A percentile compares a stretch with the other conserved stretches of the same genome.
Evolutionary conservation across 2,797 vertebrate genomes (phyloP).

Genomic region (Falco novaeseelandiae): DNA sequence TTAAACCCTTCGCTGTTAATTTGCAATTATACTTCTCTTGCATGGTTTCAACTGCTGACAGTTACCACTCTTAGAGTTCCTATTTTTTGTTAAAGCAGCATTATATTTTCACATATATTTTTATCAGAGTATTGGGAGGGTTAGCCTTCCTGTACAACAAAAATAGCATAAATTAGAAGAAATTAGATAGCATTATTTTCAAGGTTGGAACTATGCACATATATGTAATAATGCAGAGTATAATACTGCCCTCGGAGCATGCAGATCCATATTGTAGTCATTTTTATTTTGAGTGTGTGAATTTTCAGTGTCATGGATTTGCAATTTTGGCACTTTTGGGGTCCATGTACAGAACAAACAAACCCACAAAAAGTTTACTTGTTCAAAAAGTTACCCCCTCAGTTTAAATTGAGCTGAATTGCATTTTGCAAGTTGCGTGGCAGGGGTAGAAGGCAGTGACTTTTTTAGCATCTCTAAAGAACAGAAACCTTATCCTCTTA

Average conservation of each 20-base stretch:
- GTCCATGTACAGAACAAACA: neutral
- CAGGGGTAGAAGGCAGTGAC: neutral
- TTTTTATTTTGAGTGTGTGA: neutral
- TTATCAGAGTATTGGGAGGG: neutral
- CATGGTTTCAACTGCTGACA: neutral
- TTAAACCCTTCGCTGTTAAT: neutral
- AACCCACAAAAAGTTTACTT: neutral
- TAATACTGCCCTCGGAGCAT: accelerated
- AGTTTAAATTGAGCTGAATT: neutral
- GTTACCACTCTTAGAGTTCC: neutral
- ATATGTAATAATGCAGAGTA: neutral
- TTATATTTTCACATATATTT: neutral
- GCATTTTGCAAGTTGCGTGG: neutral
- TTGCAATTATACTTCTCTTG: neutral
- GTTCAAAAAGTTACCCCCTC: neutral
- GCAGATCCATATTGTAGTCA: neutral
- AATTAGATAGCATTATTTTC: neutral
- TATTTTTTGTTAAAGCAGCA: neutral
- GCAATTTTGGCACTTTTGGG: neutral
- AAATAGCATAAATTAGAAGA: neutral
- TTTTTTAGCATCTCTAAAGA: neutral
- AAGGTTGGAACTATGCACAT: neutral
- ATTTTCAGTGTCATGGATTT: neutral
- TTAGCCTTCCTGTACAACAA: neutral
- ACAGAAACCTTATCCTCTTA: neutral